Evolutionary conservation across 2,888 invertebrate genomes (phyloP), one percentile per base, ranked within the genome.

Genomic region (Piscicola geometra): DNA sequence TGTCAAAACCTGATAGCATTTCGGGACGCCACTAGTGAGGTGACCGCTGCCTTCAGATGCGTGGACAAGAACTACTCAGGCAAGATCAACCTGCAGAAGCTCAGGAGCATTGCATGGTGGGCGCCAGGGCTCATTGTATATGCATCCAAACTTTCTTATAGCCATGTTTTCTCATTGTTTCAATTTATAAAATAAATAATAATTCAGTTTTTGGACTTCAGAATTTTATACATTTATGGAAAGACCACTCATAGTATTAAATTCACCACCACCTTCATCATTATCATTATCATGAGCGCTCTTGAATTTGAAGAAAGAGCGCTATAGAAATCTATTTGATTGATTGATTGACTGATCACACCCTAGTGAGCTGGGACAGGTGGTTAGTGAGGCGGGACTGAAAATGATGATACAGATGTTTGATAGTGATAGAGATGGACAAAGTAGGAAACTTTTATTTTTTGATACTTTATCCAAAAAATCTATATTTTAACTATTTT

Each of bases 61-160:
- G n/a, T 56, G 60, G 60, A 56, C 60, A 18, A 25, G n/a, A 56
- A 56, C 60, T 18, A 56, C n/a, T 56, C 60, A 56, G 60, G 60
- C 5, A 56, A 56, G n/a, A 9, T 56, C 12, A 56, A 56, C n/a
- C 5, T 56, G n/a, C 60, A 56, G 60, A 56, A 56, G 25, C 60
- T 56, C 15, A 56, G 60, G n/a, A 56, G 5, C 60, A 56, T 56
- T 56, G 60, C 60, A 25, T 18, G n/a, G 60, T 56, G 3, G 21
- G 60, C 60, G 41, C 5, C n/a, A n/a, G n/a, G n/a, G n/a, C n/a
- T n/a, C n/a, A n/a, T n/a, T n/a, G n/a, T n/a, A n/a, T n/a, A n/a
- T n/a, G n/a, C n/a, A n/a, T n/a, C n/a, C n/a, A n/a, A n/a, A n/a
- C n/a, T n/a, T n/a, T 41, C 41, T 41, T 41, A 41, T 41, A 41